Conservation (phyloP, 2,113 vertebrate species). For the Capra hircus region DNA sequence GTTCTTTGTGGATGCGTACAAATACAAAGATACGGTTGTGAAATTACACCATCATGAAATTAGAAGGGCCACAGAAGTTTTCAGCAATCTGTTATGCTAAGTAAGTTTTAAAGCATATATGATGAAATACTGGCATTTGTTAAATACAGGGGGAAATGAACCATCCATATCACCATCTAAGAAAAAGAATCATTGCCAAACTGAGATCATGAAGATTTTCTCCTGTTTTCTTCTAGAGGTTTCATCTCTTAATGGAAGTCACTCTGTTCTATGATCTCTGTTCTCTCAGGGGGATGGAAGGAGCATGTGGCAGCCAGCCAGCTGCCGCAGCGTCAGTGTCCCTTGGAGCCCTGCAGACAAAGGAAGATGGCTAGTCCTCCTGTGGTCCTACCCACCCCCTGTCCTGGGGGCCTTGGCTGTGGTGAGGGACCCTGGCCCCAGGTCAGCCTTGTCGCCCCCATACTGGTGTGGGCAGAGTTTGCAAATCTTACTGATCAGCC, state of each 20-base stretch:
- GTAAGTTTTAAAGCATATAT: not conserved
- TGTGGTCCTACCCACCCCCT: not conserved
- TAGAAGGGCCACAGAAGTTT: not conserved
- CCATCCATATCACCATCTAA: not conserved
- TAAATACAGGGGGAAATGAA: not conserved
- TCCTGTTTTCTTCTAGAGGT: not conserved
- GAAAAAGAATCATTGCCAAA: not conserved
- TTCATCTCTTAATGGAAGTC: not conserved
- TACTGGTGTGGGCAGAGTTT: not conserved
- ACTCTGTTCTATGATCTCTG: not conserved
- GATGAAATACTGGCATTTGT: not conserved
- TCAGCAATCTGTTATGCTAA: not conserved
- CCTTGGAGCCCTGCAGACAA: not conserved
- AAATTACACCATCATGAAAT: not conserved
- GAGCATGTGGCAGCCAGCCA: not conserved
- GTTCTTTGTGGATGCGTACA: not conserved
- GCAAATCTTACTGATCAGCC: not conserved
- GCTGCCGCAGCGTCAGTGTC: not conserved
- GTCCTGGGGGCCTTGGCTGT: not conserved
- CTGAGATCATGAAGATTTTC: not conserved
- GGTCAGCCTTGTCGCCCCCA: not conserved
- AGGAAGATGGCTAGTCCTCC: not conserved
- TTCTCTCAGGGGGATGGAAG: not conserved
- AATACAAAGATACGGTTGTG: not conserved
- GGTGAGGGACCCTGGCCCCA: not conserved